Base-by-base conservation (phyloP, 2,113 vertebrate genomes). In the Sinocyclocheilus anophthalmus region DNA sequence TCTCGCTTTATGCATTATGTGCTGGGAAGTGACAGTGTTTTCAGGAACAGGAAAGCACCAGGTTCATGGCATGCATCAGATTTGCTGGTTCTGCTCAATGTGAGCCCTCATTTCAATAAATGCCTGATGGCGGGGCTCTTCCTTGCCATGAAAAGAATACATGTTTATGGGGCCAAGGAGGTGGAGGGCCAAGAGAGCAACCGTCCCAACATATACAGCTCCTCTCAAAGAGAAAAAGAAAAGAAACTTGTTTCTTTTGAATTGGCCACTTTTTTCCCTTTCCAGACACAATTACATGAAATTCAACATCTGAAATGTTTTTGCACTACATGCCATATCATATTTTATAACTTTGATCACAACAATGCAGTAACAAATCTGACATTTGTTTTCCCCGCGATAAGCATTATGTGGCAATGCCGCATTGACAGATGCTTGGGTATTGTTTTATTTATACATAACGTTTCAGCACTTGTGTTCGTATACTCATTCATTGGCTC, bases 1-100 rank as follows among this genome's bases (percentile, higher is more conserved):
- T 67, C 80, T 82, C 14, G 26, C 80, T 82, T 69, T 82, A 6
- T 82, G 45, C 42, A 53, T 82, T 70, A 53, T 0, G 37, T 85
- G 63, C 78, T 55, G 53, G 69, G 67, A 86, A 86, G 85, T 86
- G 85, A 86, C 84, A 80, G 84, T 70, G 63, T 59, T 70, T 70
- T 80, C 76, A 33, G 76, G 69, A 70, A 81, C 76, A 85, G 84
- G 59, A 80, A 50, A 57, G 76, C 22, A 33, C 79, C 42, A 48
- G 63, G 42, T 48, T 83, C 63, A 83, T 69, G 81, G 65, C 42
- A 79, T 73, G 78, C 65, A 73, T 72, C 26, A 72, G 63, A 69
- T 81, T 72, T 72, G 78, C 77, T 48, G 77, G 37, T 81, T 73
- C 65, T 48, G 85, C 85, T 86, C 78, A 81, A 5, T 59, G 50